These are phyloP conservation scores for Amyelois transitella DNA, from an alignment of 1,140 invertebrate species.

Conservation along the genomic window DNA sequence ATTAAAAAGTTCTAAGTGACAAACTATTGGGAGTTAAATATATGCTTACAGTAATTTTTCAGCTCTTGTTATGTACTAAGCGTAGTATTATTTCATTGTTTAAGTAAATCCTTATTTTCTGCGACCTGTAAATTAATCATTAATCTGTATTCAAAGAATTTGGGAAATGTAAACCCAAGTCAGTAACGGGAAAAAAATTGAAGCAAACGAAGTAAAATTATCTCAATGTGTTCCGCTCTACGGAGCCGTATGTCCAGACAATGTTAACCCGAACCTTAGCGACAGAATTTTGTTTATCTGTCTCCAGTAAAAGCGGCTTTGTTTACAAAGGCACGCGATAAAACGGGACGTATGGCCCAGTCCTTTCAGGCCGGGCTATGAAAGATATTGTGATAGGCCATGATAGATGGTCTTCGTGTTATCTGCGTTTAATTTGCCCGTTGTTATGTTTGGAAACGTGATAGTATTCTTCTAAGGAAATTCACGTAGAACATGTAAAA, in stretches of 20 bases:
- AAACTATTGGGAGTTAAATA: no score
- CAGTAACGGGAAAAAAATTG: no score
- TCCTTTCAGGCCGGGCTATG: slow-evolving; percentile 4
- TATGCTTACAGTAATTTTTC: no score
- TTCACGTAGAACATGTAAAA: no score
- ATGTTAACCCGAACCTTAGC: slow-evolving; percentile 24
- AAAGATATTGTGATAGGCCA: slow-evolving; percentile 3
- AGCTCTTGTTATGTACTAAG: no score
- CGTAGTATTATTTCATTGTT: no score
- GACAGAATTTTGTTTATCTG: slow-evolving; percentile 39
- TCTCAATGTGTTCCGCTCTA: not conserved
- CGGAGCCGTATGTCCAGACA: slow-evolving; percentile 11
- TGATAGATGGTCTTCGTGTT: slow-evolving; percentile 2
- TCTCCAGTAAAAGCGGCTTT: slow-evolving; percentile 29
- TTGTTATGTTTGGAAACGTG: not conserved
- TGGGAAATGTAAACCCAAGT: no score
- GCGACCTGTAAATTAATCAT: no score
- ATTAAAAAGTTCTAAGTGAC: no score
- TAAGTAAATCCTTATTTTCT: no score
- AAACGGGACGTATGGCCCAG: slow-evolving; percentile 23
- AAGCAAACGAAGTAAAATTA: no score
- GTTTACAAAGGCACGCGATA: slow-evolving; percentile 33
- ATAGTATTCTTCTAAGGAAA: not conserved
- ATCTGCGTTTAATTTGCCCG: not conserved
- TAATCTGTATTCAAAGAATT: no score